These are phyloP conservation scores for Macrotus californicus DNA, from an alignment of 2,113 vertebrate species.

Conservation along the genomic window DNA sequence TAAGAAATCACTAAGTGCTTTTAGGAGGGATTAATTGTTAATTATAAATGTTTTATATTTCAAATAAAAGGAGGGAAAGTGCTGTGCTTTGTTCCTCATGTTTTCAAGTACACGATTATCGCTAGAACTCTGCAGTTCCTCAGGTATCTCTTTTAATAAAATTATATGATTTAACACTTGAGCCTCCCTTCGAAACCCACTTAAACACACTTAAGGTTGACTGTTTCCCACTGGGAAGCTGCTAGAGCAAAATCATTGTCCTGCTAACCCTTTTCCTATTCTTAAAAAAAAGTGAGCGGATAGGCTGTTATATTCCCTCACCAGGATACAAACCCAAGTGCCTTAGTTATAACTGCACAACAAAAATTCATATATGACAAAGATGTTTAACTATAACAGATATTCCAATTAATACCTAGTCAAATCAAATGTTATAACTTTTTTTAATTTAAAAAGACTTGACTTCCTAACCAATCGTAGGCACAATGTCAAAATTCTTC, in stretches of 20 bases:
- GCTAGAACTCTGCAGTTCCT: not conserved
- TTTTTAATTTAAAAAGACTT: slow-evolving; percentile 65
- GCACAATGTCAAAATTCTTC: not conserved
- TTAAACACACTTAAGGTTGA: not conserved
- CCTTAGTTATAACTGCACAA: not conserved
- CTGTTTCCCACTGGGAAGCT: not conserved
- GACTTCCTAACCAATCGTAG: slow-evolving; percentile 38
- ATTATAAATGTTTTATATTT: slow-evolving; percentile 36
- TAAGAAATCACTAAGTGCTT: slow-evolving; percentile 1
- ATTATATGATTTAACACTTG: slow-evolving; percentile 11
- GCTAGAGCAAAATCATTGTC: not conserved
- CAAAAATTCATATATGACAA: not conserved
- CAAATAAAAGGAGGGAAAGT: not conserved
- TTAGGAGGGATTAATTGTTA: slow-evolving; percentile 20
- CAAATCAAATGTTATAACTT: slow-evolving; percentile 21
- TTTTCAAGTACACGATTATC: not conserved
- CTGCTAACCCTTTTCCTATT: not conserved
- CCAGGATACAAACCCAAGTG: not conserved
- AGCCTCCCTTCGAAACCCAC: not conserved
- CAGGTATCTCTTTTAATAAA: slow-evolving; percentile 14
- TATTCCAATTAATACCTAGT: slow-evolving; percentile 42
- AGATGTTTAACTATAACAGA: not conserved
- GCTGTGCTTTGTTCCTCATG: not conserved
- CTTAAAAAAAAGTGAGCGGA: not conserved
- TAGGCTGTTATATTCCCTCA: not conserved